Conservation (phyloP, 2,888 invertebrate genomes). For the Pinctada fucata region DNA sequence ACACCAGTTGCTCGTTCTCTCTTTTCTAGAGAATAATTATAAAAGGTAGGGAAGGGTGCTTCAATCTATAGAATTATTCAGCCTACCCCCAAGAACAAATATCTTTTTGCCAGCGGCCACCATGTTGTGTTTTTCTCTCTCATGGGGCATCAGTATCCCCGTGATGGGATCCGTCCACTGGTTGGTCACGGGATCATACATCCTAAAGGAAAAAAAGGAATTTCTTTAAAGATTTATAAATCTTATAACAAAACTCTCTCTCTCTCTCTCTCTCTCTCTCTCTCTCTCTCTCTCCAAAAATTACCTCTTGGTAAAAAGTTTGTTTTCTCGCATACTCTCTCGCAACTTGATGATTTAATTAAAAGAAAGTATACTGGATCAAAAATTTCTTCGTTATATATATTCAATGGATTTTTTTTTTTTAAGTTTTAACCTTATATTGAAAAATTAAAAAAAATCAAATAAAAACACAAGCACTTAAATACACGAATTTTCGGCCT, state of each 20-base stretch:
- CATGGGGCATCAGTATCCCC: conserved; percentile 57
- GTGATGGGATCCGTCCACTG: conserved; percentile 61
- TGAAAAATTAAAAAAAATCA: too few species aligned
- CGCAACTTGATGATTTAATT: too few species aligned
- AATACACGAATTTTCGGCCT: too few species aligned
- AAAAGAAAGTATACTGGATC: too few species aligned
- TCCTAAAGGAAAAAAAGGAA: conserved; percentile 49
- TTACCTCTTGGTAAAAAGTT: conserved; percentile 8
- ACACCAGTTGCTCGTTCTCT: too few species aligned
- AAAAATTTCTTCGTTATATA: too few species aligned
- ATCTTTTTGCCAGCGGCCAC: conserved; percentile 57
- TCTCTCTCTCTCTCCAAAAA: conserved; percentile 14
- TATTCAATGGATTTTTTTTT: too few species aligned
- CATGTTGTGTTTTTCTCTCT: conserved; percentile 69
- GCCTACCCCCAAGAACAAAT: conserved; percentile 60
- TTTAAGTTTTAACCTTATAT: too few species aligned
- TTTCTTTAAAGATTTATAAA: not conserved
- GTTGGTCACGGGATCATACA: conserved; percentile 62
- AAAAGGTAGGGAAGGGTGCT: too few species aligned
- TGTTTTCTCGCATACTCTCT: not conserved
- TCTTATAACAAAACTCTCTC: not conserved
- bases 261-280: conserved; percentile 33
- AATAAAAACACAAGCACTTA: too few species aligned
- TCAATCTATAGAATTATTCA: not conserved
- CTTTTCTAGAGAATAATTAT: too few species aligned